Evolutionary conservation across 2,888 invertebrate genomes (phyloP).

Genomic region (Stenoptilia bipunctidactyla): DNA sequence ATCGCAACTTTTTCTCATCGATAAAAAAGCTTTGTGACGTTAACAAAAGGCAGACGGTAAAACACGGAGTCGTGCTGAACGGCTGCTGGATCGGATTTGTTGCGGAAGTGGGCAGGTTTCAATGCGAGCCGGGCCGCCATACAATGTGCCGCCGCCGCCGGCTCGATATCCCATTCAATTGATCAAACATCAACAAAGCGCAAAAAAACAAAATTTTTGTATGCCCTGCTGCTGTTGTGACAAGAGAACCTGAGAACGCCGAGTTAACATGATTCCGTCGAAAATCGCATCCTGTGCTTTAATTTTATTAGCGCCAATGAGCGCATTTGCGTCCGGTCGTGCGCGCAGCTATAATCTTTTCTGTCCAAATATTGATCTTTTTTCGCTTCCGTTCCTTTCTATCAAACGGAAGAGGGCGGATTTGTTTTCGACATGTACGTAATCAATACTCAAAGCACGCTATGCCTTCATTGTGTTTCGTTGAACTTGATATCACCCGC

Average conservation of each 20-base stretch:
- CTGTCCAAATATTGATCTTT: constrained; percentile 68
- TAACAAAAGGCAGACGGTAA: constrained; percentile 9
- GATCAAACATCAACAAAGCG: constrained; percentile 26
- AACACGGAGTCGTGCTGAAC: constrained; percentile 25
- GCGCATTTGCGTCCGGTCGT: constrained; percentile 52
- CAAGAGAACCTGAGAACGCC: constrained; percentile 47
- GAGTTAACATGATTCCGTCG: constrained; percentile 55
- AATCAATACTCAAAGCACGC: constrained; percentile 40
- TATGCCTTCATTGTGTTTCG: constrained; percentile 29
- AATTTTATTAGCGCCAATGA: constrained; percentile 48
- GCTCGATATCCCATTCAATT: constrained; percentile 53
- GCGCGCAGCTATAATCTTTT: constrained; percentile 45
- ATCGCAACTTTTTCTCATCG: neutral
- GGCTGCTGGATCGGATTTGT: constrained; percentile 25
- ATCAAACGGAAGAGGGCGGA: constrained; percentile 45
- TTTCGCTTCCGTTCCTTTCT: constrained; percentile 51
- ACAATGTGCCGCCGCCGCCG: constrained; percentile 19
- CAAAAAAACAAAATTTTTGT: constrained; percentile 22
- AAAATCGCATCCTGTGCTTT: constrained; percentile 64
- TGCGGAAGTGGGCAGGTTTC: constrained; percentile 39
- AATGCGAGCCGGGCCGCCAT: constrained; percentile 33
- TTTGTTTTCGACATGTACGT: constrained; percentile 34
- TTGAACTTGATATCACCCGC: constrained; percentile 15
- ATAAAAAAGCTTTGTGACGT: neutral
- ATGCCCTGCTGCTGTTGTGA: constrained; percentile 36